Evolutionary conservation across 2,888 invertebrate genomes (phyloP).

Genomic region (Lissocephala sabroskyi): DNA sequence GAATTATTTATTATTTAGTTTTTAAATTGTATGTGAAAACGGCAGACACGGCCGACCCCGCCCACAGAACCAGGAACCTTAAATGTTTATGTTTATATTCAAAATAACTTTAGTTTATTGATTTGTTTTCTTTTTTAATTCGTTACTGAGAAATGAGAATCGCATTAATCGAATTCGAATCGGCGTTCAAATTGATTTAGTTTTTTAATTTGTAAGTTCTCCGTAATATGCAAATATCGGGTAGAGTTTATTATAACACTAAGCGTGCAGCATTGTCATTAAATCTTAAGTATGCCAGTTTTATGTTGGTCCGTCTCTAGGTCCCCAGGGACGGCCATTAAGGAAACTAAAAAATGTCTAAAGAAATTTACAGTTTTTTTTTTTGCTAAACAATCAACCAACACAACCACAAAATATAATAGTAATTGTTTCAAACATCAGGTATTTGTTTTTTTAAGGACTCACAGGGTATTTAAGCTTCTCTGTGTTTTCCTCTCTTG

Average conservation of each 20-base stretch:
- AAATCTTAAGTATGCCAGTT: conserved; percentile 51
- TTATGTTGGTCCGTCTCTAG: conserved; percentile 23
- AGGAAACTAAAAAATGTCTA: conserved; percentile 5
- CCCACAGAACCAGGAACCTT: too few relatives aligned
- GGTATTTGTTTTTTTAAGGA: neutral
- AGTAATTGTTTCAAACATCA: conserved; percentile 54
- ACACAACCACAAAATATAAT: conserved; percentile 16
- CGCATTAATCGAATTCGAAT: too few relatives aligned
- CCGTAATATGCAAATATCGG: too few relatives aligned
- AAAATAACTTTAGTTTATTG: conserved; percentile 29
- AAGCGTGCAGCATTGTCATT: conserved; percentile 53
- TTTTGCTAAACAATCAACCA: conserved; percentile 42
- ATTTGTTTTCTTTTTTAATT: conserved; percentile 29
- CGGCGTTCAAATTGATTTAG: conserved; percentile 2
- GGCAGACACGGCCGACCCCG: neutral
- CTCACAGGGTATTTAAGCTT: too few relatives aligned
- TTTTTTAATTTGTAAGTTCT: conserved; percentile 43
- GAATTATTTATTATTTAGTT: conserved; percentile 55
- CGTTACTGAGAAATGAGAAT: conserved; percentile 39
- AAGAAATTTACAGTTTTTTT: conserved; percentile 26
- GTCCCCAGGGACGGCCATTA: neutral
- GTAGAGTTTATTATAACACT: conserved; percentile 32
- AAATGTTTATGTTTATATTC: too few relatives aligned
- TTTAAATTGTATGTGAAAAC: conserved; percentile 28
- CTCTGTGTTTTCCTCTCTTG: too few relatives aligned